Evolutionary conservation across 2,888 invertebrate genomes (phyloP), one percentile per base, ranked within the genome.

Genomic region (Tenthredo amoena): DNA sequence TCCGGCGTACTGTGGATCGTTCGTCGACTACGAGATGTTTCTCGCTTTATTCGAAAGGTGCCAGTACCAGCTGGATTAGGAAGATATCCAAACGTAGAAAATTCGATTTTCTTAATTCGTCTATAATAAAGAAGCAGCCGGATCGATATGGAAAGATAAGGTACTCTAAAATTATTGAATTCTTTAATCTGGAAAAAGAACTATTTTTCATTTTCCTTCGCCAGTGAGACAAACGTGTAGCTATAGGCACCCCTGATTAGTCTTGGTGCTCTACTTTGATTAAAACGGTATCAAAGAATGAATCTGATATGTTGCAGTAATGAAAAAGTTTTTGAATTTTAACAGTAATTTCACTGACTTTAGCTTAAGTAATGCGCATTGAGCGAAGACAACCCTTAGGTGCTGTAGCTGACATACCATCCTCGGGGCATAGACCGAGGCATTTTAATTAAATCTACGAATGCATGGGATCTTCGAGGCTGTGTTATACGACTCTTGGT

Each of bases 381-480:
- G 43, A 26, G 72, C 43, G 43, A 21, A 18, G 40, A 40, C 55
- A 15, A 77, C n/a, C 77, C n/a, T 21, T 26, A 40, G 12, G 62
- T 40, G 62, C 21, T 40, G 34, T 50, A 21, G 18, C 40, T 26
- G 62, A 62, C 81, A 81, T 37, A 62, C 81, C 58, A 81, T n/a
- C 37, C 40, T 62, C n/a, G 6, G 40, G 26, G 40, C 40, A 2
- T 81, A 37, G 40, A 37, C 81, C 58, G 15, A 62, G 62, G 81
- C 58, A 81, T 81, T 81, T 81, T 62, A 62, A 81, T 81, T 81
- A 81, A 81, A 81, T 40, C 77, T 50, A 77, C 77, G 50, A 55
- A 50, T 77, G 74, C 74, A 74, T 74, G 74, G 43, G 74, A 43
- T 40, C 43, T 40, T 74, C 40, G 74, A 74, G 43, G 40, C 26